Evolutionary conservation across 2,888 invertebrate species (phyloP).

Genomic region (Actias luna): DNA sequence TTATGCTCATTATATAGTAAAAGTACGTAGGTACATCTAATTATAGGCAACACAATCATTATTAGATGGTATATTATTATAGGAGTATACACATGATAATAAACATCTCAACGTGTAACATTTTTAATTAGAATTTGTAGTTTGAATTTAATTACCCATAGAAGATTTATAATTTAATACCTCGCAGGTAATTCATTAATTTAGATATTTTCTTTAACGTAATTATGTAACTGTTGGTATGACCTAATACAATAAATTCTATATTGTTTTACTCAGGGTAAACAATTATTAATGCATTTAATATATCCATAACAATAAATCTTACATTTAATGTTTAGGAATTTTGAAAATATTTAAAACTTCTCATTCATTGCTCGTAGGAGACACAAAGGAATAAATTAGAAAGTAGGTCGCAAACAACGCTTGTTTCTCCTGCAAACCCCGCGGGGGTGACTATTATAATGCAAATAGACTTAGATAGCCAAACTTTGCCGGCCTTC

Average conservation of each 20-base stretch:
- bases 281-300: not conserved
- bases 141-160: not conserved
- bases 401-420: conserved; percentile 63
- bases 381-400: conserved; percentile 46
- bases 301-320: not conserved
- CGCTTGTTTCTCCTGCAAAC: conserved; percentile 39
- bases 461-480: conserved; percentile 64
- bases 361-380: conserved; percentile 2
- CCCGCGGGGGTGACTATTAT: conserved; percentile 54
- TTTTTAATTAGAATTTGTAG: not conserved
- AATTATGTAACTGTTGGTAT: not conserved
- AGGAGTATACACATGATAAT: not conserved
- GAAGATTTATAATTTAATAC: not conserved
- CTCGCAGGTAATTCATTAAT: not conserved
- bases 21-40: not conserved
- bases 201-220: not conserved
- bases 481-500: conserved; percentile 40
- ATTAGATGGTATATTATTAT: not conserved
- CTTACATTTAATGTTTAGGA: not conserved
- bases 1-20: not conserved
- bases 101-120: not conserved
- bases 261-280: not conserved
- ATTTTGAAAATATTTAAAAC: conserved; percentile 7
- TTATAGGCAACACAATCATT: too few relatives aligned
- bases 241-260: not conserved